Conservation (phyloP, 2,888 invertebrate genomes). For the Agrilus mali region DNA sequence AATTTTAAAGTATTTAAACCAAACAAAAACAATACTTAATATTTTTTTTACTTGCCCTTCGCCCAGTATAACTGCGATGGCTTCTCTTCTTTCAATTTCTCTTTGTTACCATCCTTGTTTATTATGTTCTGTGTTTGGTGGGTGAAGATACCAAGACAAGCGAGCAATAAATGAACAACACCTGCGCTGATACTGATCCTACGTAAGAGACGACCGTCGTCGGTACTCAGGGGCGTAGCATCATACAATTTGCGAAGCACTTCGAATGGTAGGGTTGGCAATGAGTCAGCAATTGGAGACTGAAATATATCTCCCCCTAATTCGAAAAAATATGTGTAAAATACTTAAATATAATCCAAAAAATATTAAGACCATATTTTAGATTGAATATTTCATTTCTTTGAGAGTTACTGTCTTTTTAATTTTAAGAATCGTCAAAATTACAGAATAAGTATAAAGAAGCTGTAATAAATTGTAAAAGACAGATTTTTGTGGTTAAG, state of each 20-base stretch:
- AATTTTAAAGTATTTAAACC: too few relatives aligned
- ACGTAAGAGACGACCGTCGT: conserved; percentile 63
- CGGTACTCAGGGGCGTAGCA: conserved; percentile 58
- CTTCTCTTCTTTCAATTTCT: conserved; percentile 31
- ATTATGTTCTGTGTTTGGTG: conserved; percentile 50
- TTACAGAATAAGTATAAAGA: too few relatives aligned
- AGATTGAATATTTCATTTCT: neutral
- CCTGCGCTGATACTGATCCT: conserved; percentile 73
- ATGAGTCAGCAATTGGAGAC: conserved; percentile 51
- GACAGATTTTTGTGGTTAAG: too few relatives aligned
- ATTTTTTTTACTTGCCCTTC: conserved; percentile 46
- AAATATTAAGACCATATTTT: too few relatives aligned
- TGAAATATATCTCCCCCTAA: conserved; percentile 54
- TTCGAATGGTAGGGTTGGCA: conserved; percentile 67
- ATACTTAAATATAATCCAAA: conserved; percentile 6
- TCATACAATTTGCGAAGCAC: conserved; percentile 68
- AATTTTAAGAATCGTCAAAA: too few relatives aligned
- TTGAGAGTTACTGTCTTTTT: too few relatives aligned
- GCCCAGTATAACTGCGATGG: conserved; percentile 79
- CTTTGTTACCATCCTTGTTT: conserved; percentile 22
- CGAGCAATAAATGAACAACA: conserved; percentile 71
- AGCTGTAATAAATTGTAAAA: too few relatives aligned
- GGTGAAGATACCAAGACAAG: conserved; percentile 81
- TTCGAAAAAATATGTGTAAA: conserved; percentile 6
- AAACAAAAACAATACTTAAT: neutral